Base-by-base conservation (phyloP, 2,888 invertebrate species). In the Eupithecia exiguata region DNA sequence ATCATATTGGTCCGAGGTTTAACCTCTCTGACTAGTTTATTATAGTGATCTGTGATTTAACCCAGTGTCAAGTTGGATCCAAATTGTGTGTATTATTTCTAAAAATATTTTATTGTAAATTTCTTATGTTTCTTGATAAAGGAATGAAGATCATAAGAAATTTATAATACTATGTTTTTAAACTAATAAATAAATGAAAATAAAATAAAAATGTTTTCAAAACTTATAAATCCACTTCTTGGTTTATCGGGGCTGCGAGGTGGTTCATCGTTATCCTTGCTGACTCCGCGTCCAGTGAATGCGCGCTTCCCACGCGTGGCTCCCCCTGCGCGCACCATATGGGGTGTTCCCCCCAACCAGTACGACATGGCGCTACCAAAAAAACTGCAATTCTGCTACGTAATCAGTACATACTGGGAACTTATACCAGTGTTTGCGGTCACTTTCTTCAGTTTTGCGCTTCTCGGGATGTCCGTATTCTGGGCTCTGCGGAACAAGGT, bases 401-500 rank as follows among this genome's bases (percentile, higher is more conserved):
- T 82, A 0, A 18, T 91, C 40, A 82, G 58, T 10, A 83, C 79
- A 1, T 87, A 92, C 78, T 93, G 92, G 92, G 94, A 94, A 80
- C 87, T 82, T 0, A 88, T 91, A 30, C 94, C 94, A 0, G 76
- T 94, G 38, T 84, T 92, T 66, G 0, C 87, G 0, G 70, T 79
- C 2, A 90, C 89, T 0, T 74, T 69, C 10, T 35, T 86, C 7
- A 77, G 86, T 0, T 7, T 91, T 0, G 0, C 36, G 0, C 0
- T 91, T 0, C 5, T 88, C 77, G 49, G 83, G 5, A 14, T 61
- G 0, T 65, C 87, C 3, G 84, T 90, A 18, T 49, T 82, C 1
- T 91, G 86, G 87, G 82, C 88, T 1, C 77, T 77, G 71, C 84
- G 75, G 38, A 84, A 91, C 78, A 93, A 92, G 88, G 93, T 91